Base-by-base conservation (phyloP, 1,140 invertebrate genomes). In the Linepithema humile region DNA sequence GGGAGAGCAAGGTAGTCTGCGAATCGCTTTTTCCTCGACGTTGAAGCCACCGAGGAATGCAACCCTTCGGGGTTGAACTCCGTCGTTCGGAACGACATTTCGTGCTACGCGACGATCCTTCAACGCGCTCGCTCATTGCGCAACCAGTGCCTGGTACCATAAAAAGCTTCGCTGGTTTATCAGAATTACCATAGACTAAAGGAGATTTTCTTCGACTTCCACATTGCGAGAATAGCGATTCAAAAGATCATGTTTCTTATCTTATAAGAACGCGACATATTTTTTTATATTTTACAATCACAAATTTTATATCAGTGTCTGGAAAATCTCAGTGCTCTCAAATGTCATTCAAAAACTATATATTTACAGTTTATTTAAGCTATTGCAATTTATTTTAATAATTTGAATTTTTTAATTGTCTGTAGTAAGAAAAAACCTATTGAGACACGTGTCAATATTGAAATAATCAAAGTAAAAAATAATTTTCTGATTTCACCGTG, bases 141-240 rank as follows among this genome's bases (percentile, higher is more conserved):
- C 48, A 67, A 78, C 83, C 78, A 72, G 78, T 85, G 84, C 77
- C 77, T 88, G 85, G 83, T 78, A 84, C 65, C 83, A 72, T 80
- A 84, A 82, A 84, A 87, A 87, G 86, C 83, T 87, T 83, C 80
- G 77, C 59, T 43, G 75, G 72, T 77, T 35, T 75, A 88, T 53
- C 73, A 75, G 72, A 88, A 89, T 82, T 88, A 85, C 59, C 43
- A 50, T 82, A 38, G 26, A 69, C 73, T 65, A 32, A 55, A 48
- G 15, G 40, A 32, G 23, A 65, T 5, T 26, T 23, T n/a, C 23
- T 60, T 20, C 2, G n/a, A 69, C n/a, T 35, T 65, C 40, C 15
- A 15, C 35, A 3, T 40, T 48, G 64, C 7, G 23, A 80, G 7
- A 70, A 53, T 77, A 65, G 53, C 23, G 23, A 12, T 69, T 29